Conservation (phyloP, 2,113 vertebrate genomes). For the Phrynosoma platyrhinos region DNA sequence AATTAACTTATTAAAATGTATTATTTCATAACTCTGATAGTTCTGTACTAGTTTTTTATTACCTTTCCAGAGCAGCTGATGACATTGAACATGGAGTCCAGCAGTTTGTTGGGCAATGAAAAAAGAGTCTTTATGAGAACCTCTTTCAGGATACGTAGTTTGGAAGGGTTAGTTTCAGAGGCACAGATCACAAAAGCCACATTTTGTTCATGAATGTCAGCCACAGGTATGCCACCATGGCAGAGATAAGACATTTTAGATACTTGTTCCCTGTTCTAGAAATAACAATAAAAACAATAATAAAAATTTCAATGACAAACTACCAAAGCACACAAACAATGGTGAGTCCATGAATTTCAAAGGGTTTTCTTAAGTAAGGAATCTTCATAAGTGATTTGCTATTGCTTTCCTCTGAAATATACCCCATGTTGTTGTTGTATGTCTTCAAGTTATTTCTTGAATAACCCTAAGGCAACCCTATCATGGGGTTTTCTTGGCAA, state of each 20-base stretch:
- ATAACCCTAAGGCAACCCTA: no score
- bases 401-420: no score
- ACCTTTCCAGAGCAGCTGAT: slow-evolving; percentile 41
- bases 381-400: no score
- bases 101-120: background rate
- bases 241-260: background rate
- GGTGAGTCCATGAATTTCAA: no score
- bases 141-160: slow-evolving; percentile 8
- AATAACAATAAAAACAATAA: background rate
- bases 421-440: no score
- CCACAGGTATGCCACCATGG: background rate
- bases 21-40: no score
- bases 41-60: background rate
- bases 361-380: no score
- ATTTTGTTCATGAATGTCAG: background rate
- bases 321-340: background rate
- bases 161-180: slow-evolving; percentile 31
- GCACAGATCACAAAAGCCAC: slow-evolving; percentile 40
- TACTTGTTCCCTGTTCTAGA: background rate
- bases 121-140: slow-evolving; percentile 16
- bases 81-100: slow-evolving; percentile 21
- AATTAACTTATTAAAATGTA: no score
- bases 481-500: no score
- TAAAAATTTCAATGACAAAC: background rate
- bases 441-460: no score